Conservation (phyloP, 2,113 vertebrate species). For the Pelusios castaneus region DNA sequence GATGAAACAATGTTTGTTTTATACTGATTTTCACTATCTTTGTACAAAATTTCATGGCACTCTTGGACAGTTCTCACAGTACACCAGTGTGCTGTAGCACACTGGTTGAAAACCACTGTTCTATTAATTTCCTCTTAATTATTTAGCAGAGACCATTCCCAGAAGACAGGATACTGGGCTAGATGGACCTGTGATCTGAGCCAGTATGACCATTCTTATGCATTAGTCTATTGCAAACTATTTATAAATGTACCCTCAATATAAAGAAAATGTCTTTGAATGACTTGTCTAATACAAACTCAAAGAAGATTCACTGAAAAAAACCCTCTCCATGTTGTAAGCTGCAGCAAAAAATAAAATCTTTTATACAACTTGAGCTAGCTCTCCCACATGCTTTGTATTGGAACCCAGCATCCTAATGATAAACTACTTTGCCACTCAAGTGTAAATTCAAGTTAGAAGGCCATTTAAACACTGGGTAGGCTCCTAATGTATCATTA, state of each 20-base stretch:
- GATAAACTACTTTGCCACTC: not conserved
- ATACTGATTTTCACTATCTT: no score
- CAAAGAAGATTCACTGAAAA: not conserved
- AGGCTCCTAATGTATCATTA: not conserved
- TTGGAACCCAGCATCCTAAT: not conserved
- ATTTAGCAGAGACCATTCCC: not conserved
- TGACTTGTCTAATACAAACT: not conserved
- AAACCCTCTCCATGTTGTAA: not conserved
- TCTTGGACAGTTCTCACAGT: no score
- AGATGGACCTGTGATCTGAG: not conserved
- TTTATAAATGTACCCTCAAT: not conserved
- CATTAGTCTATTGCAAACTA: not conserved
- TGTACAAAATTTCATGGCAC: no score
- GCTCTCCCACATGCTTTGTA: not conserved
- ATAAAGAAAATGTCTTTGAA: rapidly evolving
- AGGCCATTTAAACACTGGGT: not conserved
- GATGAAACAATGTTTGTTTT: no score
- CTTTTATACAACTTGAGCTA: not conserved
- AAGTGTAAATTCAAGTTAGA: not conserved
- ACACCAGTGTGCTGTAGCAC: no score
- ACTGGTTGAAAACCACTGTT: no score
- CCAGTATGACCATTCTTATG: not conserved
- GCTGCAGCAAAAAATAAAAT: not conserved
- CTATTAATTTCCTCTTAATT: not conserved
- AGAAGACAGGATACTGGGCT: not conserved